phyloP scores from a whole-genome alignment of 2,888 invertebrate genomes.

The Drosophila multiciliata region DNA sequence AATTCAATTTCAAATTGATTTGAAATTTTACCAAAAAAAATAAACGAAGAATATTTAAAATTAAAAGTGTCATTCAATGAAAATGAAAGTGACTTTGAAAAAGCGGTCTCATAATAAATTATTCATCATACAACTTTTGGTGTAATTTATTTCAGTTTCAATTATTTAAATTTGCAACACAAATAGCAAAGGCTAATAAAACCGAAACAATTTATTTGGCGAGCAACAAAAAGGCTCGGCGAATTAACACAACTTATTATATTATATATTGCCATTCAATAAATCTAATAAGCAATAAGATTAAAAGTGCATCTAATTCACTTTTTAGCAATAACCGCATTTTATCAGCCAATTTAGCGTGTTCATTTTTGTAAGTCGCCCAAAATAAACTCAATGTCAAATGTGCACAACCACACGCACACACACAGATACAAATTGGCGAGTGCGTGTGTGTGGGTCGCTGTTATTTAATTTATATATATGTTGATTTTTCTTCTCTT shows the following conservation, averaged over 20 bases:
- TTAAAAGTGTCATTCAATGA: constrained; percentile 10
- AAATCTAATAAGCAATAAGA: constrained; percentile 21
- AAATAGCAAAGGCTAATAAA: background rate
- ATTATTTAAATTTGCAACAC: constrained; percentile 15
- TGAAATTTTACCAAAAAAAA: background rate
- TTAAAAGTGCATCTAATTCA: constrained; percentile 30
- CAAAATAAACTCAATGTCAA: constrained; percentile 82
- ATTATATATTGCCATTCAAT: constrained; percentile 31
- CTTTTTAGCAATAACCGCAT: constrained; percentile 51
- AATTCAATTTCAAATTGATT: background rate
- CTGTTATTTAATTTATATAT: constrained; percentile 55
- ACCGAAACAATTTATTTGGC: background rate
- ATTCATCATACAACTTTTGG: constrained; percentile 25
- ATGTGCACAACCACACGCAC: constrained; percentile 23
- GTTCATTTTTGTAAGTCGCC: constrained; percentile 56
- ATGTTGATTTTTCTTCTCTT: constrained; percentile 8
- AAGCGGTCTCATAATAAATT: constrained; percentile 30
- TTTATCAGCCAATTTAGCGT: constrained; percentile 41
- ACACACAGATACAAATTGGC: constrained; percentile 16
- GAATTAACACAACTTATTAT: background rate
- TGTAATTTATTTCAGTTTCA: constrained; percentile 27
- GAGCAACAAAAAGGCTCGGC: background rate
- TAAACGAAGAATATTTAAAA: background rate
- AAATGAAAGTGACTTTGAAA: constrained; percentile 56
- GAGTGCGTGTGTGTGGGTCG: constrained; percentile 37